These are phyloP conservation scores for Apostichopus parvimensis DNA, from an alignment of 35 echinoderm and acorn worm genomes.

Conservation along the genomic window DNA sequence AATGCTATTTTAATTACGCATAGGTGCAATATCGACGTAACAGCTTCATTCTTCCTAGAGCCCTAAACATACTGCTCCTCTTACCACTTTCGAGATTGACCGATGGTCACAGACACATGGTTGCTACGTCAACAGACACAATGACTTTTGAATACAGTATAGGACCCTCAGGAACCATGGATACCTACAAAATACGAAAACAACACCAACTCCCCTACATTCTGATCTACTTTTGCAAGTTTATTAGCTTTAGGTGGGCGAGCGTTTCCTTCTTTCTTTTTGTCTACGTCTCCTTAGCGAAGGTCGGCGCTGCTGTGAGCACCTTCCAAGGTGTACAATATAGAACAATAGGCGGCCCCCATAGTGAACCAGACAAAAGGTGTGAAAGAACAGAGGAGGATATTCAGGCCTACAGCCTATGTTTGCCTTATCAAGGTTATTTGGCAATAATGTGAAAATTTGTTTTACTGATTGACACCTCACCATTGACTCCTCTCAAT, in stretches of 20 bases:
- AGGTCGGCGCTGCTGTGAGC: neutral
- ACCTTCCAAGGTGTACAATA: neutral
- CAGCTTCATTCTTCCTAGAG: no score
- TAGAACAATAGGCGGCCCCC: neutral
- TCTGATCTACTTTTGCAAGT: neutral
- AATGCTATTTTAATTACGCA: no score
- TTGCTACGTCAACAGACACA: no score
- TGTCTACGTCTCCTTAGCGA: neutral
- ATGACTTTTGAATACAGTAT: no score
- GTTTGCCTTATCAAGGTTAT: neutral
- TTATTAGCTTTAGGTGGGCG: neutral
- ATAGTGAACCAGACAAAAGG: neutral
- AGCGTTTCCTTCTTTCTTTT: neutral
- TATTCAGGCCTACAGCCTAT: neutral
- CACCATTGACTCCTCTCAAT: neutral
- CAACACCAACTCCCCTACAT: neutral
- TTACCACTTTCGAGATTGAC: no score
- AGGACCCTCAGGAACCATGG: no score
- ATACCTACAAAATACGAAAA: neutral
- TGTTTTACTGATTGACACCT: neutral
- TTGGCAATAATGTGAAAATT: neutral
- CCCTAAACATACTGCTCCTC: no score
- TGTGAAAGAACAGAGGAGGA: neutral
- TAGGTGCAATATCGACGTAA: no score
- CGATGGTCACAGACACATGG: no score